Evolutionary conservation across 2,113 vertebrate species (phyloP).

Genomic region (Galbula dea): DNA sequence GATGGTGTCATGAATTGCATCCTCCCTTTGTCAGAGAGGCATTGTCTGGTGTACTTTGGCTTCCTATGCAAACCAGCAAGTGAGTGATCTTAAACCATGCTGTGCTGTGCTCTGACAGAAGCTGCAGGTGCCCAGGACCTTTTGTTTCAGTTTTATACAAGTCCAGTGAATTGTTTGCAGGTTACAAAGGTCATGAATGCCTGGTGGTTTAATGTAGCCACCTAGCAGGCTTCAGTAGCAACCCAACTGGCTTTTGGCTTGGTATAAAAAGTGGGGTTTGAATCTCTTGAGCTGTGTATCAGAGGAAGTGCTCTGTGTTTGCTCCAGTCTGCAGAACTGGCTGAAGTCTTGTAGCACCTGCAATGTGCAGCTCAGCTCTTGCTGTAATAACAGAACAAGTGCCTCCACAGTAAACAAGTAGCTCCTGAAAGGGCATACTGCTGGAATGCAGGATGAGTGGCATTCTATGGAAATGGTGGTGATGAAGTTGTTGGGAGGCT

Average conservation of each 20-base stretch:
- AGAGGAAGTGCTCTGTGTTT: background rate
- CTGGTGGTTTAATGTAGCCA: background rate
- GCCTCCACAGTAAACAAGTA: background rate
- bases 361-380: background rate
- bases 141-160: background rate
- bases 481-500: background rate
- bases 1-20: background rate
- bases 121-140: background rate
- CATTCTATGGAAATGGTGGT: background rate
- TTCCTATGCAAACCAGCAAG: background rate
- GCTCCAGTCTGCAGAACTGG: background rate
- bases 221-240: background rate
- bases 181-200: background rate
- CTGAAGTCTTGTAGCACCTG: background rate
- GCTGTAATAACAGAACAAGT: accelerated
- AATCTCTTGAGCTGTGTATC: background rate
- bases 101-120: background rate
- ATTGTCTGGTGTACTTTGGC: background rate
- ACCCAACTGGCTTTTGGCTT: background rate
- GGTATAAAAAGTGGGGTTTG: background rate
- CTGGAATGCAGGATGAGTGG: background rate
- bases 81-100: background rate
- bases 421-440: background rate
- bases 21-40: background rate
- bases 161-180: background rate